Percentiles rank a stretch among this genome's conserved stretches.
These are phyloP conservation scores for Hepsetus odoe DNA, from an alignment of 2,113 vertebrate genomes.

Conservation along the genomic window DNA sequence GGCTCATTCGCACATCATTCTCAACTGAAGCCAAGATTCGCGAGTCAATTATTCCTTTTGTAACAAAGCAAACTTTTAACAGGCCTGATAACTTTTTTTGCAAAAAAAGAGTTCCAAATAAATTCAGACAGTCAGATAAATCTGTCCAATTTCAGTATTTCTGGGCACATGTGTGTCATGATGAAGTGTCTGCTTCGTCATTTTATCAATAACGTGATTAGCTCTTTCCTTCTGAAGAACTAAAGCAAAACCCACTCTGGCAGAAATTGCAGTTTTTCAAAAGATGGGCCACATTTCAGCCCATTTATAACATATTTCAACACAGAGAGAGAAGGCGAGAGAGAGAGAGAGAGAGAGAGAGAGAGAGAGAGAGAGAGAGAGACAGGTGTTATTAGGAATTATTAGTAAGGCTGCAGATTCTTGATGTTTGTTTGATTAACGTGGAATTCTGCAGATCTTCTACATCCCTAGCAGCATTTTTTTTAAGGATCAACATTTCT, in stretches of 20 bases:
- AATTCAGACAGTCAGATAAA: constrained; percentile 9
- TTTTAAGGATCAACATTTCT: too few species aligned
- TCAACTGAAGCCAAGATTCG: not conserved
- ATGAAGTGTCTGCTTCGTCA: not conserved
- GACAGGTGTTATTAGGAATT: constrained; percentile 40
- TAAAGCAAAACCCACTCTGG: constrained; percentile 26
- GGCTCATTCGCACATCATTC: not conserved
- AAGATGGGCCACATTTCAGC: constrained; percentile 39
- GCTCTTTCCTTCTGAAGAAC: constrained; percentile 26
- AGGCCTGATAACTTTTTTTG: not conserved
- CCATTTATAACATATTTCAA: constrained; percentile 44
- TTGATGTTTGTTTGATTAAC: not conserved
- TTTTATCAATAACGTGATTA: not conserved
- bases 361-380: constrained; percentile 14
- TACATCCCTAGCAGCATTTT: too few species aligned
- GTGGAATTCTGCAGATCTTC: too few species aligned
- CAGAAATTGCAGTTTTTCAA: constrained; percentile 44
- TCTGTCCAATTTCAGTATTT: constrained; percentile 14
- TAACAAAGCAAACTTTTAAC: not conserved
- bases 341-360: constrained; percentile 13
- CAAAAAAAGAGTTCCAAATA: not conserved
- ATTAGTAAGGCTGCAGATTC: constrained; percentile 30
- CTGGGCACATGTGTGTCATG: not conserved
- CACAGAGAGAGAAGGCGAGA: constrained; percentile 1
- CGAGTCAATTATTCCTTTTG: not conserved